Base-by-base conservation (phyloP, 2,797 vertebrate species). In the Myoxocephalus aenaeus region DNA sequence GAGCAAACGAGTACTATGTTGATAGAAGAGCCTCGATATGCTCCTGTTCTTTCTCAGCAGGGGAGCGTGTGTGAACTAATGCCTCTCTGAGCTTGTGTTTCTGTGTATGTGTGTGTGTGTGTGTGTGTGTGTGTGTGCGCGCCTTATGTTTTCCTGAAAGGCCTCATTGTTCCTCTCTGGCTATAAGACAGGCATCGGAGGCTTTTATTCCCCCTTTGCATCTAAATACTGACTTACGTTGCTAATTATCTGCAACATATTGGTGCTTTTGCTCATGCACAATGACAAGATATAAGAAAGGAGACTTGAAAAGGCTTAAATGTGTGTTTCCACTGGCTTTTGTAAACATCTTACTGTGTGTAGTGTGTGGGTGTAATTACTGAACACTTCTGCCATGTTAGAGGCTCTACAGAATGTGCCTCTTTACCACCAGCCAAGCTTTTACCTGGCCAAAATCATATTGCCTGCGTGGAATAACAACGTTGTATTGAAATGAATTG, bases 21-120 rank as follows among this genome's bases (percentile, higher is more conserved):
- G 74, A 85, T 86, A 58, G 56, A 68, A 71, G 54, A 77, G 40
- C 48, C 71, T 67, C 18, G 0, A 65, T 85, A 79, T 78, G 59
- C 74, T 73, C 66, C 20, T 74, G 58, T 89, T 79, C 48, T 75
- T 70, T 65, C 77, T 77, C 78, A 86, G 86, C 75, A 56, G 84
- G 83, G 36, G 14, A 14, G 65, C 18, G 59, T 73, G 40, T 75
- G 63, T 15, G 34, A 69, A 71, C 68, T 40, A 54, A 51, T 36
- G 65, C 44, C 27, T 42, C 66, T 80, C 7, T 67, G 62, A 67
- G 51, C 20, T 64, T 79, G 67, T 77, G 7, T 64, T 56, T 27
- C 1, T 27, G 25, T 27, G 25, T 27, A 27, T 54, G 10, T 73
- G 4, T 65, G 18, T 25, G 48, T 46, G 12, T 54, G 3, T 29